These are phyloP conservation scores for Hassar affinis DNA, from an alignment of 2,113 vertebrate species.

Conservation along the genomic window DNA sequence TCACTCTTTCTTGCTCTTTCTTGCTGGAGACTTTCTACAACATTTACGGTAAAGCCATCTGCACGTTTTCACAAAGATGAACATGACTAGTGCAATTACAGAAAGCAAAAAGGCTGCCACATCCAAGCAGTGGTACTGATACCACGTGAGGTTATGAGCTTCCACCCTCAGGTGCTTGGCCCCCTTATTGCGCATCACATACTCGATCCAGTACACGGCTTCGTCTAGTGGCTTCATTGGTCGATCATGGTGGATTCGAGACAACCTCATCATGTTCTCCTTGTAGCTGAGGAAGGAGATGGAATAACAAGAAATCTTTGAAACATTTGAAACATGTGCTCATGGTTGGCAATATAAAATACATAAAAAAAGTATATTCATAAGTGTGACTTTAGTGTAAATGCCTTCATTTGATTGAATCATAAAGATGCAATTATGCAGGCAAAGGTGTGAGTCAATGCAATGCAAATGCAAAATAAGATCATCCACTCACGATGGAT, in stretches of 20 bases:
- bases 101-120: slow-evolving; percentile 73
- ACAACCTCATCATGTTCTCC: slow-evolving; percentile 76
- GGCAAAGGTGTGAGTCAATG: background rate
- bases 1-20: slow-evolving; percentile 9
- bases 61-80: slow-evolving; percentile 69
- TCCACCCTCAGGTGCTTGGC: slow-evolving; percentile 79
- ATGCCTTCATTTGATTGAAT: no score
- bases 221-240: slow-evolving; percentile 76
- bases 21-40: slow-evolving; percentile 21
- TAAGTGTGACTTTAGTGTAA: no score
- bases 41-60: slow-evolving; percentile 65
- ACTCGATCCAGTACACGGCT: slow-evolving; percentile 83
- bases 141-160: slow-evolving; percentile 77
- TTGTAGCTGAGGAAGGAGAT: slow-evolving; percentile 69
- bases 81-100: slow-evolving; percentile 50
- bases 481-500: slow-evolving; percentile 40
- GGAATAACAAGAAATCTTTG: background rate
- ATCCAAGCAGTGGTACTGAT: slow-evolving; percentile 80
- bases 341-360: background rate
- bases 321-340: background rate
- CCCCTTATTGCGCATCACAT: slow-evolving; percentile 82
- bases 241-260: slow-evolving; percentile 79
- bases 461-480: background rate
- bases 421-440: no score
- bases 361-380: background rate